Evolutionary conservation across 1,140 invertebrate genomes (phyloP).

Genomic region (Elymnias hypermnestra): DNA sequence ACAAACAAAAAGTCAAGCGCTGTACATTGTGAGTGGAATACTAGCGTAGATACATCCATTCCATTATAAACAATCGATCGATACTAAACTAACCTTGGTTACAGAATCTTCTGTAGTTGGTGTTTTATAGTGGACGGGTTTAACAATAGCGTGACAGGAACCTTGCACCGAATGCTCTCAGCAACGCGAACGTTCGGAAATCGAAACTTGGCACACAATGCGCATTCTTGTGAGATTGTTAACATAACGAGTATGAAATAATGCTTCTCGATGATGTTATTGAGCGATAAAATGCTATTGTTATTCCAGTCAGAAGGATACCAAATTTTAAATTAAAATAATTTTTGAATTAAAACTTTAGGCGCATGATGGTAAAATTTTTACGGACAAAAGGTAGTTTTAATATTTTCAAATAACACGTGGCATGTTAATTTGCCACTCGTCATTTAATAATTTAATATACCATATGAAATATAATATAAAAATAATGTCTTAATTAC

Average conservation of each 20-base stretch:
- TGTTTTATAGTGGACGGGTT: constrained; percentile 5
- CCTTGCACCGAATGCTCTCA: constrained; percentile 25
- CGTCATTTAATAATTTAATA: no score
- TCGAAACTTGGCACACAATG: constrained; percentile 37
- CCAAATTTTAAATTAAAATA: no score
- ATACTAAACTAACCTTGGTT: constrained; percentile 4
- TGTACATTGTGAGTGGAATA: constrained; percentile 7
- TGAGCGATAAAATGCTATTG: constrained; percentile 7
- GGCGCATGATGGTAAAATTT: no score
- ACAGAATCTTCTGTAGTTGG: background rate
- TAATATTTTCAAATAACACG: no score
- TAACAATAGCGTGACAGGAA: constrained; percentile 30
- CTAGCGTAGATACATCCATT: background rate
- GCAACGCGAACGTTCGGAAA: constrained; percentile 29
- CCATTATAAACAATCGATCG: constrained; percentile 5
- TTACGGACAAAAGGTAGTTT: no score
- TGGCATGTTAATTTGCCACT: no score
- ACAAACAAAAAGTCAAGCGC: constrained; percentile 2
- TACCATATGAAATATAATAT: no score
- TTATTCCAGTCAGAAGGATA: no score
- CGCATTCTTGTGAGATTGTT: constrained; percentile 36
- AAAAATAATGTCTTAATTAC: no score
- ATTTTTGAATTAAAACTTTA: no score
- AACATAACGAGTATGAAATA: constrained; percentile 20
- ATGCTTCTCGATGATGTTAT: constrained; percentile 11